Conservation (phyloP, 2,797 vertebrate species). For the Phoeniculus purpureus region DNA sequence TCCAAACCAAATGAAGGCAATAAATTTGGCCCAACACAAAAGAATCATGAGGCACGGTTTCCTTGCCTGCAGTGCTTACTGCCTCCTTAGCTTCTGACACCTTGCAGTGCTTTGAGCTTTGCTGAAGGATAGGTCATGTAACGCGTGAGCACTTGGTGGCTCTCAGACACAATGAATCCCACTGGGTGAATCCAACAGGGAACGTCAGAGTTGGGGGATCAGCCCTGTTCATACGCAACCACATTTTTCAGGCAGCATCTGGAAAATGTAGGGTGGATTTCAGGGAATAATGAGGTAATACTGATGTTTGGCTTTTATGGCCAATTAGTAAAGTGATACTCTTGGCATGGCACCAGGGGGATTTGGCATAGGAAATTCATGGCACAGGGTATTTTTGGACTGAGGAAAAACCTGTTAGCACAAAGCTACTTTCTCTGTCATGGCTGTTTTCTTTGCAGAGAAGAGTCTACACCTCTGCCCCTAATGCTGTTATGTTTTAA, state of each 20-base stretch:
- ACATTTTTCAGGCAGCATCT: conserved; percentile 11
- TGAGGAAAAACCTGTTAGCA: not conserved
- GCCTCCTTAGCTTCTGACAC: not conserved
- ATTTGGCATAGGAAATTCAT: not conserved
- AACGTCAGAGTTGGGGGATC: not conserved
- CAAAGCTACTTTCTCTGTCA: not conserved
- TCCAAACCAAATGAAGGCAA: not conserved
- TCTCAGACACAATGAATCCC: not conserved
- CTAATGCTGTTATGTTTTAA: not conserved
- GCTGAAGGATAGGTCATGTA: too few relatives aligned
- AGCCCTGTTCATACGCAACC: not conserved
- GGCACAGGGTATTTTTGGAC: not conserved
- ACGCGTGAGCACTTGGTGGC: fast-evolving
- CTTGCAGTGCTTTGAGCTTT: not conserved
- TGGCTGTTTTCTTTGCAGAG: not conserved
- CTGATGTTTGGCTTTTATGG: conserved; percentile 13
- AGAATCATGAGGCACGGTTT: not conserved
- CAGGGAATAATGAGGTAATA: conserved; percentile 13
- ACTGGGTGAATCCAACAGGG: not conserved
- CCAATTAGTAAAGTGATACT: conserved; percentile 15
- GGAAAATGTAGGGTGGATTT: conserved; percentile 6
- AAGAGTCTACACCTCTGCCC: not conserved
- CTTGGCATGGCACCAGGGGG: not conserved
- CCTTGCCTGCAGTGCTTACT: not conserved
- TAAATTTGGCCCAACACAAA: not conserved